Conservation (phyloP, 2,888 invertebrate species). For the Marronus borbonicus region DNA sequence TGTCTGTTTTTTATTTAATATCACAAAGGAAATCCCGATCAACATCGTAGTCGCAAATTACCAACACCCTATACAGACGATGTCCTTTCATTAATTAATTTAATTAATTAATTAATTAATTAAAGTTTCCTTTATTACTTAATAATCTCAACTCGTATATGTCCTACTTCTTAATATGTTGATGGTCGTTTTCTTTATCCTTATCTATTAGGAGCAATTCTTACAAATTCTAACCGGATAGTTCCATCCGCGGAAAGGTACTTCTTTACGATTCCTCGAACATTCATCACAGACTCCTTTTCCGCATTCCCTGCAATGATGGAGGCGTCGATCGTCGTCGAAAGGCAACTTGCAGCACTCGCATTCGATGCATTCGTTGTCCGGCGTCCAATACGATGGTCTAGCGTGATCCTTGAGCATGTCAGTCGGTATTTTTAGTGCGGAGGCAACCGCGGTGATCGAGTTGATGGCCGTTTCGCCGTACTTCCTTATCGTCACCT, state of each 20-base stretch:
- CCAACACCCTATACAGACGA: conserved; percentile 28
- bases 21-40: conserved; percentile 36
- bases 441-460: conserved; percentile 79
- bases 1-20: conserved; percentile 27
- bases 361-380: conserved; percentile 79
- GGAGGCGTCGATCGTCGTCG: conserved; percentile 71
- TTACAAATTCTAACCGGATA: conserved; percentile 84
- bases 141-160: conserved; percentile 15
- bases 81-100: conserved; percentile 2
- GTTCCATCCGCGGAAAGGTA: conserved; percentile 83
- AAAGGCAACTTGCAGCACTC: conserved; percentile 78
- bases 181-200: not conserved
- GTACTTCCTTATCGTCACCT: conserved; percentile 75
- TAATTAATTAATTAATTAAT: too few species aligned
- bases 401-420: conserved; percentile 83
- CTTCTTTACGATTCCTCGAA: conserved; percentile 75
- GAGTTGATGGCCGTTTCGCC: conserved; percentile 84
- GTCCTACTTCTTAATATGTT: conserved; percentile 50
- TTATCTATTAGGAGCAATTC: conserved; percentile 69
- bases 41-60: conserved; percentile 34
- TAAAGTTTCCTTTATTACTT: conserved; percentile 15
- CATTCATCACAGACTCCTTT: conserved; percentile 79
- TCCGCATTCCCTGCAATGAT: conserved; percentile 83
- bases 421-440: conserved; percentile 83
- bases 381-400: conserved; percentile 87